Evolutionary conservation across 2,113 vertebrate genomes (phyloP), one percentile per base, ranked within the genome.

Genomic region (Corythornis vintsioides): DNA sequence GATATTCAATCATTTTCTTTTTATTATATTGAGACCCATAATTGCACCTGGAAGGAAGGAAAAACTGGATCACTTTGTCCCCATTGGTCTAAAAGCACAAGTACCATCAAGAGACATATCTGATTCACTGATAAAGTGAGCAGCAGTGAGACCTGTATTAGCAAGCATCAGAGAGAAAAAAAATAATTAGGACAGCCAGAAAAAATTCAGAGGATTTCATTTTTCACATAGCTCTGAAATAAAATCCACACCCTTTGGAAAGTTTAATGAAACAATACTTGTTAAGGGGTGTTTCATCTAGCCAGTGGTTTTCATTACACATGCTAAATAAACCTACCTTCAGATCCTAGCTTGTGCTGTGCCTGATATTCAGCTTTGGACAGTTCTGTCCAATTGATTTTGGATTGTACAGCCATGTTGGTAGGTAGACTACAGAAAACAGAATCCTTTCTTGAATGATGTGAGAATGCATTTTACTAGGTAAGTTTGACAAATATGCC

Each of bases 51-150:
- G 92, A 97, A 97, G 83, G 90, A 89, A 97, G 90, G 45, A 96
- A 96, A 95, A 97, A 97, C 90, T 97, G 96, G 96, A 97, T 96
- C 96, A 96, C 74, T 47, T 85, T 93, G 97, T 96, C 92, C 97
- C 96, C 89, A 94, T 66, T 92, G 94, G 82, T 95, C 96, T 95
- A 92, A 97, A 97, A 97, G 83, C 91, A 69, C 91, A 95, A 92
- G 33, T 90, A 91, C 87, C 94, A 96, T 92, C 91, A 95, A 82
- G 94, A 97, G 95, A 96, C 91, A 69, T 47, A 94, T 47, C 93
- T 92, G 66, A 73, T 14, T 63, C 92, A 64, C 28, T 57, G 70
- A 65, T 90, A 83, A 79, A 94, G 43, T 40, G 61, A 92, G 57
- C 88, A 90, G 61, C 25, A 5, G 50, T 65, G 71, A 91, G 87